These are phyloP conservation scores for Microtus oregoni DNA, from an alignment of 2,113 vertebrate genomes.

Conservation along the genomic window DNA sequence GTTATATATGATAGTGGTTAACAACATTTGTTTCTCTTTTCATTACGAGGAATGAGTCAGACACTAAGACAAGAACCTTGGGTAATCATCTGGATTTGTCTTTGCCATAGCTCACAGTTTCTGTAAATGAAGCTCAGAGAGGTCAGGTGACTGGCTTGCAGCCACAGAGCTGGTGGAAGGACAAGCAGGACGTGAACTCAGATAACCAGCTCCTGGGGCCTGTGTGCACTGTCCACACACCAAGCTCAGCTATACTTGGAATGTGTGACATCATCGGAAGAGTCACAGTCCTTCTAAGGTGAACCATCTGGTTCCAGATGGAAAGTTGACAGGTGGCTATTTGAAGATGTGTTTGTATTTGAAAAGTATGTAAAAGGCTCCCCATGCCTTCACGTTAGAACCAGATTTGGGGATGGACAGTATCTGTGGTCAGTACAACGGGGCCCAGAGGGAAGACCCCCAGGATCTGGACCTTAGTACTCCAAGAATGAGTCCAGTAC, in stretches of 20 bases:
- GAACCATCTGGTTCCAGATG: neutral
- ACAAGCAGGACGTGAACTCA: neutral
- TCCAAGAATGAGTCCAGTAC: neutral
- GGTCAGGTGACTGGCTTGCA: neutral
- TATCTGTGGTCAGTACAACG: neutral
- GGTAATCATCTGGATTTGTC: neutral
- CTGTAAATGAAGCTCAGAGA: neutral
- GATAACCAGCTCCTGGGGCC: neutral
- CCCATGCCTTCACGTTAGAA: neutral
- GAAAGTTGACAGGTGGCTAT: neutral
- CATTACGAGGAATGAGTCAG: neutral
- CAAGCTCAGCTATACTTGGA: neutral
- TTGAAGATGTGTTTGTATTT: neutral
- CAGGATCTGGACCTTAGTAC: fast-evolving
- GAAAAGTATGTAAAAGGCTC: neutral
- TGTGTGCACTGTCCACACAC: neutral
- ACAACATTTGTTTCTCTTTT: neutral
- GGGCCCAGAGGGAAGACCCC: neutral
- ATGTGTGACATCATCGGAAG: fast-evolving
- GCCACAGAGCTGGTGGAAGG: neutral
- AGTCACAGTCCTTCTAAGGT: fast-evolving
- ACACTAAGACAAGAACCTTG: neutral
- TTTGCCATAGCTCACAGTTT: neutral
- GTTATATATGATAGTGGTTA: neutral
- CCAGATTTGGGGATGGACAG: neutral